phyloP scores from a whole-genome alignment of 1,140 invertebrate genomes.

The Drosophila malerkotliana region DNA sequence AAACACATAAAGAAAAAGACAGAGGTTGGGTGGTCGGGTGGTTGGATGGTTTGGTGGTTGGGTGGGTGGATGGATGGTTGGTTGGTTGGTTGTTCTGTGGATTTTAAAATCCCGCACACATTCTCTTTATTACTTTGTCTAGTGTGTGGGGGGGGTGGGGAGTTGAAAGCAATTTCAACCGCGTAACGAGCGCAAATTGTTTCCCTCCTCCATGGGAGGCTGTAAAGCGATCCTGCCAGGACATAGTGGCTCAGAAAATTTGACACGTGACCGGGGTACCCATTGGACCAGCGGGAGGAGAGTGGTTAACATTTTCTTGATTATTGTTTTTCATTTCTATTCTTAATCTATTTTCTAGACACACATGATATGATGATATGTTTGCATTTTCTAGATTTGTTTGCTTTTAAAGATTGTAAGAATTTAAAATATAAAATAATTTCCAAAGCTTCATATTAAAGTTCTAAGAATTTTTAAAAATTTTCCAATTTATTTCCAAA shows the following conservation, averaged over 20 bases:
- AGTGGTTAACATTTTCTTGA: background rate
- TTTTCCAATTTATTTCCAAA: no score
- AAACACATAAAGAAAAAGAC: constrained; percentile 62
- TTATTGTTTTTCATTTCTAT: constrained; percentile 26
- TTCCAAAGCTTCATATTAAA: no score
- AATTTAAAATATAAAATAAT: no score
- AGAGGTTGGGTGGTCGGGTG: constrained; percentile 3
- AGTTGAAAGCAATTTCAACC: constrained; percentile 58
- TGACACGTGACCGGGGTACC: constrained; percentile 43
- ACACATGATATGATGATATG: background rate
- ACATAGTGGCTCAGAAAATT: constrained; percentile 17
- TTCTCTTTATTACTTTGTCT: background rate
- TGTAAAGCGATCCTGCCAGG: constrained; percentile 43
- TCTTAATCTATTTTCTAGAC: background rate
- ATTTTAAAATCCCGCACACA: constrained; percentile 44
- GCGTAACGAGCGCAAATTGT: constrained; percentile 80
- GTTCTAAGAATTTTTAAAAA: no score
- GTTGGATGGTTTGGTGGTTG: constrained; percentile 8
- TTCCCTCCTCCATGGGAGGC: constrained; percentile 27
- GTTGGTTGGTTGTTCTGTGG: constrained; percentile 4
- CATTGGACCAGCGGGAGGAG: background rate
- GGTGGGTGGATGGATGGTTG: constrained; percentile 2
- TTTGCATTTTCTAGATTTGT: background rate
- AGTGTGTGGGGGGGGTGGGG: constrained; percentile 1
- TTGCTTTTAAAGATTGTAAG: background rate